phyloP scores from a whole-genome alignment of 2,888 invertebrate species.

The Penaeus monodon region DNA sequence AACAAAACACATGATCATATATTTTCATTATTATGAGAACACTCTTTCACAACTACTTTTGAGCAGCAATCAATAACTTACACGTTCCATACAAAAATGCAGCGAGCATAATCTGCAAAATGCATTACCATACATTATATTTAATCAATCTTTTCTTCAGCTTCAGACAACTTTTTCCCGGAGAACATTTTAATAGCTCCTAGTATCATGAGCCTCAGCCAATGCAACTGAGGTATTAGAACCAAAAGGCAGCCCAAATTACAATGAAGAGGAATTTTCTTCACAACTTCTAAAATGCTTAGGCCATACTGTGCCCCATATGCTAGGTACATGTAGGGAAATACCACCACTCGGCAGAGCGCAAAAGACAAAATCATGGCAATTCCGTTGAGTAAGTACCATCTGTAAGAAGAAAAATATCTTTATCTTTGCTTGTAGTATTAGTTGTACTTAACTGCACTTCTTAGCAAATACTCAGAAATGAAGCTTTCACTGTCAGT shows the following conservation, averaged over 20 bases:
- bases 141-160: constrained; percentile 54
- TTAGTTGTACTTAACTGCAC: too few species aligned
- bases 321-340: constrained; percentile 48
- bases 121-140: too few species aligned
- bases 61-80: too few species aligned
- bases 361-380: constrained; percentile 46
- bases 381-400: constrained; percentile 39
- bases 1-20: too few species aligned
- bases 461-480: too few species aligned
- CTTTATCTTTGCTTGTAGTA: too few species aligned
- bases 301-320: constrained; percentile 40
- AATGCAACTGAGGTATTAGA: constrained; percentile 47
- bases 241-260: constrained; percentile 47
- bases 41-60: too few species aligned
- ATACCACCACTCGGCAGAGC: constrained; percentile 34
- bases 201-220: constrained; percentile 50
- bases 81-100: too few species aligned
- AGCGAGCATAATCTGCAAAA: too few species aligned
- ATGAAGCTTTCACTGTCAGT: too few species aligned
- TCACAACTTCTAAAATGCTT: constrained; percentile 20
- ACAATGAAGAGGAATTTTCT: constrained; percentile 43
- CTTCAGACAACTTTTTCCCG: constrained; percentile 26
- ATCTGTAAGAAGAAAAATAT: constrained; percentile 10
- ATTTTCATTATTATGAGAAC: too few species aligned
- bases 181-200: constrained; percentile 38